Base-by-base conservation (phyloP, 2,888 invertebrate genomes). In the Oligia strigilis region DNA sequence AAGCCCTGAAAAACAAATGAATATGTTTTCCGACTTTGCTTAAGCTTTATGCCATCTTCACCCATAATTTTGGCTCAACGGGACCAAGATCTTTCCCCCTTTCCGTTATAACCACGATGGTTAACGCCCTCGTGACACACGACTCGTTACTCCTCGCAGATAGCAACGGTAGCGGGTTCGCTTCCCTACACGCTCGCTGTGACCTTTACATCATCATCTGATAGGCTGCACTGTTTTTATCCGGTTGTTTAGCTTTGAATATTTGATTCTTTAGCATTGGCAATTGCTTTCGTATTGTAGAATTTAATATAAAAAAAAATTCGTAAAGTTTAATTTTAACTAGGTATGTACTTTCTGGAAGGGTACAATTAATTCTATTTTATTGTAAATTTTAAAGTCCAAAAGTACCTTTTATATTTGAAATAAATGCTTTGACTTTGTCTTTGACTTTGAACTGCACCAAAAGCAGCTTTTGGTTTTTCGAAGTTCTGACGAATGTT, bases 201-300 rank as follows among this genome's bases (percentile, higher is more conserved):
- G 91, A 91, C 91, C 91, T 91, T 91, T 90, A 83, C 87, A 81
- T 88, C 89, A 88, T 91, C 88, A 90, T 91, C 91, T 81, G 91
- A 91, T 91, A 90, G 67, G 65, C 52, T 70, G 67, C 43, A 77
- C 73, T 64, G 76, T 84, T 85, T 83, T 88, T 85, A 85, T 85
- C 46, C 66, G 14, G 69, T 70, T 17, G 64, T 73, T 77, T 64
- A 1, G 65, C 8, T 82, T 76, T 76, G 46, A 72, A 80, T 86
- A 80, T 72, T 74, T 69, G 36, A 64, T 60, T 0, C 0, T 62
- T 76, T 64, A 64, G 4, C 17, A 8, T 36, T 36, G 23, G 0
- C 4, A 4, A 52, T 67, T 64, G 17, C 5, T 19, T 49, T 71
- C 14, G 70, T n/a, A 29, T 52, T 65, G 23, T 23, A 13, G 17